phyloP scores from a whole-genome alignment of 2,113 vertebrate species.

The Trematomus loennbergii region DNA sequence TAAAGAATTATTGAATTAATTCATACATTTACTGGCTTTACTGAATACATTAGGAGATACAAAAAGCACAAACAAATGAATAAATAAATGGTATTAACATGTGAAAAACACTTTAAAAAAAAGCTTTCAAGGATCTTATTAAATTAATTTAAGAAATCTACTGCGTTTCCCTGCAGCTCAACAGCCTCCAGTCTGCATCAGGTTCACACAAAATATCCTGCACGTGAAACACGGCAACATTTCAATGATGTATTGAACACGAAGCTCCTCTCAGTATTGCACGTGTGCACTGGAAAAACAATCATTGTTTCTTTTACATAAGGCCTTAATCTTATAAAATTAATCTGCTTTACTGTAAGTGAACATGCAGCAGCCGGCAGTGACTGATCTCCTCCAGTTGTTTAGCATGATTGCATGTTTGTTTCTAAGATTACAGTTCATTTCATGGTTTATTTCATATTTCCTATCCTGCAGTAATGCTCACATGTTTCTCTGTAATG shows the following conservation, averaged over 20 bases:
- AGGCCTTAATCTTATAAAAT: slow-evolving; percentile 10
- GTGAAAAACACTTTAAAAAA: too few species aligned
- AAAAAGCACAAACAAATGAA: neutral
- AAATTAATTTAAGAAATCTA: too few species aligned
- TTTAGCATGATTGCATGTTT: slow-evolving; percentile 9
- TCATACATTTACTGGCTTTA: neutral
- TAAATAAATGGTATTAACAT: neutral
- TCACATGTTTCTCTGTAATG: neutral
- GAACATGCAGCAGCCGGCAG: slow-evolving; percentile 5
- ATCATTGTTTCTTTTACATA: slow-evolving; percentile 30
- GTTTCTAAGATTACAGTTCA: slow-evolving; percentile 20
- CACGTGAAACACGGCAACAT: slow-evolving; percentile 22
- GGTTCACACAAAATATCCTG: slow-evolving; percentile 33
- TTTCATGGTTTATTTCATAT: slow-evolving; percentile 39
- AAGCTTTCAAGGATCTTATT: too few species aligned
- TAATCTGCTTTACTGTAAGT: slow-evolving; percentile 15
- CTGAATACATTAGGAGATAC: too few species aligned
- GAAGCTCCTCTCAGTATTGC: neutral
- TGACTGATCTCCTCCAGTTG: slow-evolving; percentile 12
- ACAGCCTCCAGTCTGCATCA: neutral
- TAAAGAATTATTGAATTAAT: neutral
- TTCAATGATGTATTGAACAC: slow-evolving; percentile 42
- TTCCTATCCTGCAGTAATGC: neutral
- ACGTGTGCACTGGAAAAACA: slow-evolving; percentile 17
- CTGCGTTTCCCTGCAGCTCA: neutral